These are phyloP conservation scores for Anoplophora glabripennis DNA, from an alignment of 1,140 invertebrate genomes.

Conservation along the genomic window DNA sequence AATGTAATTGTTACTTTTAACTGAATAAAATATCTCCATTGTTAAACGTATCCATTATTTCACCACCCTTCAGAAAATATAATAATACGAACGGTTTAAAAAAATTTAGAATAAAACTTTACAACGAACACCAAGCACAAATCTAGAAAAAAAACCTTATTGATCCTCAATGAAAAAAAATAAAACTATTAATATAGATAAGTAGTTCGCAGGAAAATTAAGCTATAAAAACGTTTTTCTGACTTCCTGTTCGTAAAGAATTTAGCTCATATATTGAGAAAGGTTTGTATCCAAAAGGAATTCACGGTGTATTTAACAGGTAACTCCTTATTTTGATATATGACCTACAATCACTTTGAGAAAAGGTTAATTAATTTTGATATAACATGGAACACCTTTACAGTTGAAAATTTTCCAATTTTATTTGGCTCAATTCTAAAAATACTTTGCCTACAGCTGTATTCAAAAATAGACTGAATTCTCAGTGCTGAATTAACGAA, in stretches of 20 bases:
- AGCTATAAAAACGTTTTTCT: too few species aligned
- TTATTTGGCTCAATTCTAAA: conserved; percentile 42
- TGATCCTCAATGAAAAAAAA: too few species aligned
- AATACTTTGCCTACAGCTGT: conserved; percentile 32
- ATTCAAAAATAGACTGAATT: conserved; percentile 37
- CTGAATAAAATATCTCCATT: conserved; percentile 3
- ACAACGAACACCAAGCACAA: too few species aligned
- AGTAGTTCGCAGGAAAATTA: too few species aligned
- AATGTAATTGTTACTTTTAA: conserved; percentile 3
- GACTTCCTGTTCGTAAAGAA: too few species aligned
- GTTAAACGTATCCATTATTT: background rate
- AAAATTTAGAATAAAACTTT: too few species aligned
- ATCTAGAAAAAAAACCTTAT: too few species aligned
- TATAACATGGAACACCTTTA: background rate
- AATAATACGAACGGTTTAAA: too few species aligned
- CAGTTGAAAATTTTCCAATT: conserved; percentile 29
- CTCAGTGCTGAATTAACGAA: conserved; percentile 33
- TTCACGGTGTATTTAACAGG: background rate
- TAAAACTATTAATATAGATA: too few species aligned
- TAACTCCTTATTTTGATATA: background rate
- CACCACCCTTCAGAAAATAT: background rate
- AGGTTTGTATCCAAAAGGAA: too few species aligned
- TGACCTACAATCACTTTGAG: background rate
- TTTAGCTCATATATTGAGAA: too few species aligned
- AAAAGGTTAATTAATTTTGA: conserved; percentile 2